Evolutionary conservation across 2,113 vertebrate genomes (phyloP).

Genomic region (Corydoras sp.): DNA sequence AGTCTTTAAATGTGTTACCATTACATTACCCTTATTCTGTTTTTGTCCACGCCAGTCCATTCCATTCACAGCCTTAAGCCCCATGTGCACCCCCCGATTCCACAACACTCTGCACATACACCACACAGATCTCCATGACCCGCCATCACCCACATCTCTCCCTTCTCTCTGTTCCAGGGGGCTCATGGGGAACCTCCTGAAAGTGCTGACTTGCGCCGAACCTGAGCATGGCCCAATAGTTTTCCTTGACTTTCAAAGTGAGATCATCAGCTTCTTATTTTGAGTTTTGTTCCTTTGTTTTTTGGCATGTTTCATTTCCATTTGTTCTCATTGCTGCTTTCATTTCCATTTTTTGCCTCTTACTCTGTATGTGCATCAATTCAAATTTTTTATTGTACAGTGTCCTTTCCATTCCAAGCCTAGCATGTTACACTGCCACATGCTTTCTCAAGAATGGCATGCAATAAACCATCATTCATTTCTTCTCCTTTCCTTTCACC

Average conservation of each 20-base stretch:
- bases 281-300: slow-evolving; percentile 59
- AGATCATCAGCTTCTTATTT: slow-evolving; percentile 80
- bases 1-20: slow-evolving; percentile 39
- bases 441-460: too few species aligned
- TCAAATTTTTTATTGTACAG: slow-evolving; percentile 13
- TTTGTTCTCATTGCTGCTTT: slow-evolving; percentile 10
- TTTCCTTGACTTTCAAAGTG: slow-evolving; percentile 98
- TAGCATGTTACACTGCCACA: too few species aligned
- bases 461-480: too few species aligned
- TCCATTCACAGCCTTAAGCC: slow-evolving; percentile 45
- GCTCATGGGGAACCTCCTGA: slow-evolving; percentile 94
- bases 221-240: slow-evolving; percentile 94
- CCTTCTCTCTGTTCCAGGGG: slow-evolving; percentile 90
- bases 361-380: slow-evolving; percentile 9
- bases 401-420: background rate
- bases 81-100: slow-evolving; percentile 22
- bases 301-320: slow-evolving; percentile 52
- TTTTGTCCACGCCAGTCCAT: slow-evolving; percentile 21
- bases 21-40: slow-evolving; percentile 45
- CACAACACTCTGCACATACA: slow-evolving; percentile 37
- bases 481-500: too few species aligned
- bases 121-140: slow-evolving; percentile 52
- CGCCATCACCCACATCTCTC: slow-evolving; percentile 76
- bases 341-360: too few species aligned
- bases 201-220: slow-evolving; percentile 90